A percentile compares a stretch with the other conserved stretches of the same genome.
phyloP scores from a whole-genome alignment of 2,113 vertebrate genomes.

The Chaenocephalus aceratus region DNA sequence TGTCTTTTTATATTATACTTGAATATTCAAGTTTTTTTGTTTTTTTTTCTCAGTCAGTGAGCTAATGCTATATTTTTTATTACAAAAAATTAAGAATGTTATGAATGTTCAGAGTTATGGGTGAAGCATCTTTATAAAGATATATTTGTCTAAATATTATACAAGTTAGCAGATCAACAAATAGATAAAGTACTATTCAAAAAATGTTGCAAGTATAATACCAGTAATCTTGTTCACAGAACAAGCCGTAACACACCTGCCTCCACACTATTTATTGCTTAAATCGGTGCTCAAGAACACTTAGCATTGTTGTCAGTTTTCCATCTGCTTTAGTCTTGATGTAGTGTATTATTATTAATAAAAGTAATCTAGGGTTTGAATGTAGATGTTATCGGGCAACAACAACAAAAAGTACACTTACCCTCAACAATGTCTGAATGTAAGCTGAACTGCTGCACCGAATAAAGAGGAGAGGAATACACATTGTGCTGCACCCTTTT shows the following conservation, averaged over 20 bases:
- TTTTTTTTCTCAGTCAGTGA: slow-evolving; percentile 23
- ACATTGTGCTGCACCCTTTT: neutral
- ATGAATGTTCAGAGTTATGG: slow-evolving; percentile 27
- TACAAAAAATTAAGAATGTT: slow-evolving; percentile 26
- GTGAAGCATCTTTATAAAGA: slow-evolving; percentile 1
- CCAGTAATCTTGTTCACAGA: too few species aligned
- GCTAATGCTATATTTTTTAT: slow-evolving; percentile 35
- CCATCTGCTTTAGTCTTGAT: slow-evolving; percentile 13
- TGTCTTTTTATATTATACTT: slow-evolving; percentile 65
- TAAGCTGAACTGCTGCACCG: slow-evolving; percentile 45
- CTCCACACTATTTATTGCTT: slow-evolving; percentile 68
- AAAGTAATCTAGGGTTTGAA: slow-evolving; percentile 17
- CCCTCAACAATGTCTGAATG: slow-evolving; percentile 27
- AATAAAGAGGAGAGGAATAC: slow-evolving; percentile 61
- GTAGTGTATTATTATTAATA: slow-evolving; percentile 11
- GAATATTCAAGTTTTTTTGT: slow-evolving; percentile 72
- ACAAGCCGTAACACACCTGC: neutral
- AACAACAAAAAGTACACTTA: slow-evolving; percentile 23
- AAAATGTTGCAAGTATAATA: too few species aligned
- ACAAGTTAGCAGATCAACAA: too few species aligned
- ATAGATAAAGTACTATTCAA: too few species aligned
- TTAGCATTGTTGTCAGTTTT: neutral
- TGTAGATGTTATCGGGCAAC: neutral
- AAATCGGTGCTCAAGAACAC: slow-evolving; percentile 34
- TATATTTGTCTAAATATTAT: neutral